Evolutionary conservation across 2,113 vertebrate genomes (phyloP).

Genomic region (Opisthocomus hoazin): DNA sequence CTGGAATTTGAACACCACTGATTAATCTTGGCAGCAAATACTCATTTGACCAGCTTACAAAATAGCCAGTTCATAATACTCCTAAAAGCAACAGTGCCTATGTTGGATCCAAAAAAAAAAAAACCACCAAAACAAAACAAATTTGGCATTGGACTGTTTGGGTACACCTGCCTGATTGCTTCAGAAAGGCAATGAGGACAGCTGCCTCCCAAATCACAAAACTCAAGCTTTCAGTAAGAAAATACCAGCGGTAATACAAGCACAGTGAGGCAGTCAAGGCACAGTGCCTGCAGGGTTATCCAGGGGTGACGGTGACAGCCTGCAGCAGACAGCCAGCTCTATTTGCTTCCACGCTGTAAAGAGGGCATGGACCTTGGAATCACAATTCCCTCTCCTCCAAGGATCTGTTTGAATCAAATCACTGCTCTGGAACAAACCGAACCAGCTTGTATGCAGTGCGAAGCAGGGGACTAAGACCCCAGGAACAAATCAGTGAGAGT

Average conservation of each 20-base stretch:
- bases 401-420: not conserved
- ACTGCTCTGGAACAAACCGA: not conserved
- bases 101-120: not conserved
- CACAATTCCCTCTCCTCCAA: not conserved
- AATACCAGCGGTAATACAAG: not conserved
- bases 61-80: not conserved
- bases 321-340: not conserved
- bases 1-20: not conserved
- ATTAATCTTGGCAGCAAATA: not conserved
- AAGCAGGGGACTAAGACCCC: not conserved
- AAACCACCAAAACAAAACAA: not conserved
- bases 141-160: not conserved
- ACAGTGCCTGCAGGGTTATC: not conserved
- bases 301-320: not conserved
- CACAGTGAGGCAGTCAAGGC: not conserved
- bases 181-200: not conserved
- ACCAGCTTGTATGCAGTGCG: no score
- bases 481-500: not conserved
- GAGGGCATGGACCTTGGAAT: not conserved
- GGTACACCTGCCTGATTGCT: not conserved
- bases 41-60: not conserved
- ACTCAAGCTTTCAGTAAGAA: not conserved
- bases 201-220: not conserved
- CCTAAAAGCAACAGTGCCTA: not conserved
- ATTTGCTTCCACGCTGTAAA: not conserved